These are phyloP conservation scores for Helicorthomorpha holstii DNA, from an alignment of 1,140 invertebrate species.

Conservation along the genomic window DNA sequence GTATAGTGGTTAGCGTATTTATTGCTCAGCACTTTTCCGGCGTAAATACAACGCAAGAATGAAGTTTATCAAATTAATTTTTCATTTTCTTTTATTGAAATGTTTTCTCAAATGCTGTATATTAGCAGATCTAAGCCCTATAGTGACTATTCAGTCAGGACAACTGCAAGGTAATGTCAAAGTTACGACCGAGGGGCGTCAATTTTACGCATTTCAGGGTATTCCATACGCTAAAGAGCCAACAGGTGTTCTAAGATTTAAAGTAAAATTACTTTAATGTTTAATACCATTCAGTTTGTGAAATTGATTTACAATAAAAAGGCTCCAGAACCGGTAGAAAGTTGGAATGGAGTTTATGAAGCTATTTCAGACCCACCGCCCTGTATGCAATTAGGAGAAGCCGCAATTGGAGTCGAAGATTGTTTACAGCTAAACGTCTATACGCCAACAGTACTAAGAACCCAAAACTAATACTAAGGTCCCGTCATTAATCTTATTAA, in stretches of 20 bases:
- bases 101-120: too few species aligned
- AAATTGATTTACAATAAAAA: not conserved
- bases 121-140: too few species aligned
- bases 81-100: too few species aligned
- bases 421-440: not conserved
- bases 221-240: not conserved
- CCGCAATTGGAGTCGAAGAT: not conserved
- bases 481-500: not conserved
- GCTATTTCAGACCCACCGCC: not conserved
- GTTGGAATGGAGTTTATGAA: not conserved
- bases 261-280: not conserved
- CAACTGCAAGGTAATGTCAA: not conserved
- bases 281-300: not conserved
- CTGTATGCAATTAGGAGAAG: not conserved
- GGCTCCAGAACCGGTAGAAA: not conserved
- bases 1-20: too few species aligned
- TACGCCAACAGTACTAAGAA: not conserved
- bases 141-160: not conserved
- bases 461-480: not conserved
- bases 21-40: too few species aligned
- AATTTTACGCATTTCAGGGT: not conserved
- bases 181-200: not conserved
- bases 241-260: not conserved
- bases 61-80: too few species aligned
- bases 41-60: too few species aligned